These are phyloP conservation scores for Sturmia bella DNA, from an alignment of 2,888 invertebrate species.

Conservation along the genomic window DNA sequence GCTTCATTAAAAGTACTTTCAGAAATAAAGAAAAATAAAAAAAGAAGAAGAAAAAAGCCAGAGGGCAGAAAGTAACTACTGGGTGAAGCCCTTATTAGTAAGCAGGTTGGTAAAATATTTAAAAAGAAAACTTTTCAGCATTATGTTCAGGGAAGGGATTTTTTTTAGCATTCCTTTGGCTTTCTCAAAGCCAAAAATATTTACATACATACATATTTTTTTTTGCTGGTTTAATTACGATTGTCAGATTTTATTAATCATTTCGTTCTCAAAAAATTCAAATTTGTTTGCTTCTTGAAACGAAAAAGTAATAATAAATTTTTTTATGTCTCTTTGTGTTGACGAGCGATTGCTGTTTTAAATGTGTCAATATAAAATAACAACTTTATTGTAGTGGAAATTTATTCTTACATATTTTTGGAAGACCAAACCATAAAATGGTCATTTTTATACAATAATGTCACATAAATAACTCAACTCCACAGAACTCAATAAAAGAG, in stretches of 20 bases:
- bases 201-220: no score
- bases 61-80: no score
- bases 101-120: no score
- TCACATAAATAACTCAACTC: conserved; percentile 67
- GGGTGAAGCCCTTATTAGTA: no score
- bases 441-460: conserved; percentile 65
- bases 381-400: conserved; percentile 81
- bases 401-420: conserved; percentile 76
- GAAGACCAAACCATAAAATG: conserved; percentile 65
- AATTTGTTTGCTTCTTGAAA: conserved; percentile 8
- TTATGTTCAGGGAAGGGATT: no score
- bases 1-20: no score
- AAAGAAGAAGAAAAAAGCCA: no score
- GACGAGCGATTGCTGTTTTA: conserved; percentile 75
- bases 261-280: conserved; percentile 17
- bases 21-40: no score
- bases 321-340: conserved; percentile 65
- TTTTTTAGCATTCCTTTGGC: no score
- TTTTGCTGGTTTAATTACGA: no score
- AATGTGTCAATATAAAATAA: conserved; percentile 81
- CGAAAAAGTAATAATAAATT: neutral
- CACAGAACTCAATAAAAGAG: conserved; percentile 39
- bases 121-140: no score
- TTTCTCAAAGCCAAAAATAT: no score
- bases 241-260: conserved; percentile 2